Percentiles rank a stretch among this genome's conserved stretches.
phyloP scores from a whole-genome alignment of 2,797 vertebrate species.

The Furcifer pardalis region DNA sequence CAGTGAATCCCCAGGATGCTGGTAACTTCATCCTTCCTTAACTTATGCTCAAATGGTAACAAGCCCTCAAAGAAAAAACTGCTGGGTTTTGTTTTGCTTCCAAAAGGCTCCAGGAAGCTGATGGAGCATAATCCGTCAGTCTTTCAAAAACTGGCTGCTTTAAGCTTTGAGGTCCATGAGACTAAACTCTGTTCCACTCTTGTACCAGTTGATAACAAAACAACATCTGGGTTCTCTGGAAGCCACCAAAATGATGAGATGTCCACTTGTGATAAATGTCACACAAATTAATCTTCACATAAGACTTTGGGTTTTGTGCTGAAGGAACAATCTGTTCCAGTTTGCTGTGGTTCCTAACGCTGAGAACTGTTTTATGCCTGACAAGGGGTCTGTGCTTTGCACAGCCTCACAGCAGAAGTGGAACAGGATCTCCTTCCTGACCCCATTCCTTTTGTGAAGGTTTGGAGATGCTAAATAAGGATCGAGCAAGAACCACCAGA shows the following conservation, averaged over 20 bases:
- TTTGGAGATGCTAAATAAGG: not conserved
- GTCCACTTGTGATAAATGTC: constrained; percentile 2
- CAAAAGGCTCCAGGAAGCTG: not conserved
- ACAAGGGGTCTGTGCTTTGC: not conserved
- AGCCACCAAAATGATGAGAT: constrained; percentile 13
- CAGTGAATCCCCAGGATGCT: not conserved
- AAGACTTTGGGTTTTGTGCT: not conserved
- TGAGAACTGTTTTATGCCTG: not conserved
- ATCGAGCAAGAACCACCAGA: not conserved
- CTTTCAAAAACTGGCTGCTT: constrained; percentile 1
- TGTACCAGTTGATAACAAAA: not conserved
- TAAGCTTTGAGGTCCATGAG: constrained; percentile 1
- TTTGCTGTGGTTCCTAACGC: not conserved
- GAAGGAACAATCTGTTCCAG: constrained; percentile 35
- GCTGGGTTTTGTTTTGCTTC: not conserved
- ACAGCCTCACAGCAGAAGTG: not conserved
- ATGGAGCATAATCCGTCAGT: constrained; percentile 2
- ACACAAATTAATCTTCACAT: constrained; percentile 29
- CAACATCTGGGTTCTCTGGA: not conserved
- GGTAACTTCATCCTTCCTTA: not conserved
- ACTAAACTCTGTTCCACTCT: not conserved
- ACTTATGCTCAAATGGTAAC: not conserved
- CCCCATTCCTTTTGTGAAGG: not conserved
- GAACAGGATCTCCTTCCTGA: not conserved
- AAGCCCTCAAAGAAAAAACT: constrained; percentile 17